These are phyloP conservation scores for Apis dorsata DNA, from an alignment of 1,140 invertebrate genomes.

Conservation along the genomic window DNA sequence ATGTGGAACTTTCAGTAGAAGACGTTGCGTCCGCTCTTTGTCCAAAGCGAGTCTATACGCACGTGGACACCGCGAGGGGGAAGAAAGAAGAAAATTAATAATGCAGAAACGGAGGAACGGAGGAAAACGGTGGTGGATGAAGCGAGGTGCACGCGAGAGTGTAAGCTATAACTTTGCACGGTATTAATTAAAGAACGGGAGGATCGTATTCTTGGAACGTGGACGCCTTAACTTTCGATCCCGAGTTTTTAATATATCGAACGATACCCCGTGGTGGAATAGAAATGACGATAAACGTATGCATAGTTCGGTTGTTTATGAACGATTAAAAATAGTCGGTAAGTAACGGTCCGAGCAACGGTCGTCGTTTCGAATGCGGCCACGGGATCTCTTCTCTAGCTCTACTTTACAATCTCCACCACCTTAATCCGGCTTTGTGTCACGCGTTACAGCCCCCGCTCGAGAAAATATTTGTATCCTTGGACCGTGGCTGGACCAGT, in stretches of 20 bases:
- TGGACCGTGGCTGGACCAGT: neutral
- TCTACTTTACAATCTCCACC: neutral
- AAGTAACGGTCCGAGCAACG: neutral
- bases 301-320: slow-evolving; percentile 7
- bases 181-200: slow-evolving; percentile 32
- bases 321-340: slow-evolving; percentile 31
- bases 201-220: slow-evolving; percentile 18
- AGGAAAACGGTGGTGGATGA: neutral
- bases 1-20: neutral
- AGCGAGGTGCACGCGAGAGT: slow-evolving; percentile 5
- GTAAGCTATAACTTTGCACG: slow-evolving; percentile 5
- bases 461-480: slow-evolving; percentile 35
- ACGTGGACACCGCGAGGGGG: neutral
- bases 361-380: neutral
- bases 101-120: slow-evolving; percentile 26
- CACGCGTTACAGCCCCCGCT: slow-evolving; percentile 16
- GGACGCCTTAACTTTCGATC: neutral
- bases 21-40: neutral
- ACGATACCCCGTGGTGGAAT: neutral
- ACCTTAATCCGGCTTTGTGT: slow-evolving; percentile 52
- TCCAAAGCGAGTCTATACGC: neutral
- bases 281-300: neutral
- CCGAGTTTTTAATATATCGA: neutral
- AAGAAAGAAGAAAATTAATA: slow-evolving; percentile 44
- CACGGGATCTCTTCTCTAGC: neutral